phyloP scores from a whole-genome alignment of 2,888 invertebrate genomes.

The Prosopocoilus inquinatus region DNA sequence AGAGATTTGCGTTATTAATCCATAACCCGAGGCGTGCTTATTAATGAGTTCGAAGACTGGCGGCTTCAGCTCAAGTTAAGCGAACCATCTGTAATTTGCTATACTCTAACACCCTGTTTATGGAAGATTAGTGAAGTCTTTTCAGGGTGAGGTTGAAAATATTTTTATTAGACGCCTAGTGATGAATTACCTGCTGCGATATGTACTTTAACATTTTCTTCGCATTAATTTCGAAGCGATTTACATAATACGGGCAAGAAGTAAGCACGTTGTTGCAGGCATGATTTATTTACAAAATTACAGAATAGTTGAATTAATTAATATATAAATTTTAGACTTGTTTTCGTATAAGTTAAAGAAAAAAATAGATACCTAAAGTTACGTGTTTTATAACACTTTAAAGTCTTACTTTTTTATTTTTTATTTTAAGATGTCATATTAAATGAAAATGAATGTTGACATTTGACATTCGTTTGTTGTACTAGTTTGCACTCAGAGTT shows the following conservation, averaged over 20 bases:
- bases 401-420: too few relatives aligned
- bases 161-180: background rate
- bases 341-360: too few relatives aligned
- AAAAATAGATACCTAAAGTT: too few relatives aligned
- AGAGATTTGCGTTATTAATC: slow-evolving; percentile 33
- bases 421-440: too few relatives aligned
- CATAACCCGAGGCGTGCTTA: slow-evolving; percentile 29
- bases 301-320: too few relatives aligned
- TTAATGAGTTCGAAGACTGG: slow-evolving; percentile 33
- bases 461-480: too few relatives aligned
- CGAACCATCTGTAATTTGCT: slow-evolving; percentile 6
- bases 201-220: slow-evolving; percentile 22
- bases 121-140: slow-evolving; percentile 12
- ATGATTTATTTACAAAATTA: too few relatives aligned
- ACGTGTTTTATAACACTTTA: too few relatives aligned
- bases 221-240: slow-evolving; percentile 27
- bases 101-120: slow-evolving; percentile 4
- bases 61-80: slow-evolving; percentile 5
- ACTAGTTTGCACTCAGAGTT: too few relatives aligned
- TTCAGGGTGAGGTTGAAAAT: background rate
- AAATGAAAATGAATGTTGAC: too few relatives aligned
- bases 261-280: too few relatives aligned
- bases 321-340: too few relatives aligned
- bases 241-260: slow-evolving; percentile 24
- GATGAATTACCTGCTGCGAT: slow-evolving; percentile 11